These are phyloP conservation scores for Cosmia trapezina DNA, from an alignment of 2,888 invertebrate species.

Conservation along the genomic window DNA sequence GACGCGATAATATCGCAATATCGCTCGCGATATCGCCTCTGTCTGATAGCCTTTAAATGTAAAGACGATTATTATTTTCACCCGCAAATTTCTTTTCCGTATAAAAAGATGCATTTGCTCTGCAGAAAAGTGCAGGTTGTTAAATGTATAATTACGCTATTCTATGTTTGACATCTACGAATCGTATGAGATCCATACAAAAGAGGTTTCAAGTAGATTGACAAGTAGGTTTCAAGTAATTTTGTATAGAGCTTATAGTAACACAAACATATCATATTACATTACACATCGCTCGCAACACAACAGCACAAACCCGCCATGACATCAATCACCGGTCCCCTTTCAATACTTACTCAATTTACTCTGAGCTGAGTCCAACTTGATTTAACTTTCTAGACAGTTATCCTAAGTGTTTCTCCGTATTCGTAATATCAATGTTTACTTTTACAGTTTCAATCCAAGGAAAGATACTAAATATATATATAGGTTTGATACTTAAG, in stretches of 20 bases:
- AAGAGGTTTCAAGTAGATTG: no score
- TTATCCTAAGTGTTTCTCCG: conserved; percentile 55
- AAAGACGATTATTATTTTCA: no score
- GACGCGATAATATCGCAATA: no score
- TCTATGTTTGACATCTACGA: no score
- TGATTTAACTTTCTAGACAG: conserved; percentile 63
- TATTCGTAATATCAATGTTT: conserved; percentile 50
- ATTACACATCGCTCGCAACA: not conserved
- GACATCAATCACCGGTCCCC: conserved; percentile 54
- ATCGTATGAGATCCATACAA: no score
- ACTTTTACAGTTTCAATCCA: conserved; percentile 44
- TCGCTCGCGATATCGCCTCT: no score
- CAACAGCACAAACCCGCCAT: conserved; percentile 35
- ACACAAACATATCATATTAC: not conserved
- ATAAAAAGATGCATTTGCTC: no score
- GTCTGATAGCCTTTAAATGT: no score
- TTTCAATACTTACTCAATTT: conserved; percentile 48
- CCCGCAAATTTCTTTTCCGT: no score
- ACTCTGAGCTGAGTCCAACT: conserved; percentile 36
- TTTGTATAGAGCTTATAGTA: not conserved
- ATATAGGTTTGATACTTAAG: not conserved
- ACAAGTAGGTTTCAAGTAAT: no score
- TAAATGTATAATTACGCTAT: not conserved
- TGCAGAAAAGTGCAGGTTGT: not conserved
- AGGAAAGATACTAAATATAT: not conserved